Percentiles rank a stretch among this genome's conserved stretches.
phyloP scores from a whole-genome alignment of 1,140 invertebrate genomes.

The Panonychus citri region DNA sequence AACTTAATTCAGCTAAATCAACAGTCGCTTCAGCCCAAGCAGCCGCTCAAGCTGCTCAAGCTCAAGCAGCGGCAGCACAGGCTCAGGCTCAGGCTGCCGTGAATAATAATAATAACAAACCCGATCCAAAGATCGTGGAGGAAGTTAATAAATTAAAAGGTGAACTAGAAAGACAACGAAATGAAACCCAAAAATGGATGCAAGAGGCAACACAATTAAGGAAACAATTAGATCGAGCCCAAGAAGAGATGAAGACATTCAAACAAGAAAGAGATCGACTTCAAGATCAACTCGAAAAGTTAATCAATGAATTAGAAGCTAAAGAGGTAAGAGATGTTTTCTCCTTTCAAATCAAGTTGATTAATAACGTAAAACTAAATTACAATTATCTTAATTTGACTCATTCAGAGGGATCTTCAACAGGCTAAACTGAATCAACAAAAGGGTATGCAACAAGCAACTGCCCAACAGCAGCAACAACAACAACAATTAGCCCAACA shows the following conservation, averaged over 20 bases:
- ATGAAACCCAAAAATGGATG: constrained; percentile 16
- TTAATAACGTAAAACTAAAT: too few species aligned
- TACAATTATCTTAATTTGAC: not conserved
- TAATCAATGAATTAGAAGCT: constrained; percentile 71
- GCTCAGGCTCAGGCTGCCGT: not conserved
- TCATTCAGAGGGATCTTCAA: constrained; percentile 5
- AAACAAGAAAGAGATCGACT: constrained; percentile 59
- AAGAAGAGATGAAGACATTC: constrained; percentile 45
- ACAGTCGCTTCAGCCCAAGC: constrained; percentile 28
- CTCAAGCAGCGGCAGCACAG: constrained; percentile 21
- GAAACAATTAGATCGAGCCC: constrained; percentile 49
- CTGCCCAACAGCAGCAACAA: constrained; percentile 8
- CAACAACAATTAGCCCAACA: constrained; percentile 16
- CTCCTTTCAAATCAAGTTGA: not conserved
- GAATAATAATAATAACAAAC: constrained; percentile 23
- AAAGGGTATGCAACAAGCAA: too few species aligned
- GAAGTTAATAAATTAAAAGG: constrained; percentile 44
- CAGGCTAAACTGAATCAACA: too few species aligned
- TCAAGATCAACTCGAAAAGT: constrained; percentile 69
- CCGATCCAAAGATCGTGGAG: constrained; percentile 50
- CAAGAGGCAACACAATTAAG: constrained; percentile 36
- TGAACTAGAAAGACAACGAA: constrained; percentile 33
- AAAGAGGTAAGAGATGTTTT: constrained; percentile 46
- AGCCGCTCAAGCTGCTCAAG: constrained; percentile 28
- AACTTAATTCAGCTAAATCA: constrained; percentile 1